A percentile compares a stretch with the other conserved stretches of the same genome.
Conservation (phyloP, 2,888 invertebrate species). For the Rhagium mordax region DNA sequence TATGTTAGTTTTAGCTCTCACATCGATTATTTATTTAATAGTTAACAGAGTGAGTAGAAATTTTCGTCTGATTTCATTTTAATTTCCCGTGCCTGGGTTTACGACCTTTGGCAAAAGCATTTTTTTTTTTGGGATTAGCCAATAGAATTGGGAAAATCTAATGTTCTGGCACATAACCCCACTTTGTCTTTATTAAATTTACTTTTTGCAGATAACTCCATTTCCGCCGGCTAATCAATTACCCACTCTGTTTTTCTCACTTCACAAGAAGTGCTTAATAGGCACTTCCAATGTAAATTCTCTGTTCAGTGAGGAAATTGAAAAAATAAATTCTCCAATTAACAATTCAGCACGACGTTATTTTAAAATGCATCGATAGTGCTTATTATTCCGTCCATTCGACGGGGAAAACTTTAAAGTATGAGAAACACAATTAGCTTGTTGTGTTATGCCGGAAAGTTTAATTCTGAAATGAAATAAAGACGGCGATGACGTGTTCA, state of each 20-base stretch:
- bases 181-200: background rate
- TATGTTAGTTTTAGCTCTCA: no score
- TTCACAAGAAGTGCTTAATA: constrained; percentile 36
- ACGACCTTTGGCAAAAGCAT: no score
- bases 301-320: constrained; percentile 46
- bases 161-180: background rate
- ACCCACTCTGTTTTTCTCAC: constrained; percentile 7
- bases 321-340: constrained; percentile 47
- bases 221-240: constrained; percentile 37
- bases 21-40: no score
- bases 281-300: constrained; percentile 48
- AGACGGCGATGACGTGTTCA: constrained; percentile 22
- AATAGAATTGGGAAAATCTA: no score
- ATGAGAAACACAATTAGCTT: constrained; percentile 35
- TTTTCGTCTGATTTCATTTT: no score
- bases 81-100: no score
- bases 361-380: constrained; percentile 30
- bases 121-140: no score
- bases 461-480: constrained; percentile 17
- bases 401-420: constrained; percentile 31
- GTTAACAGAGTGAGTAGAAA: no score
- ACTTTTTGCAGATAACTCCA: background rate
- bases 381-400: constrained; percentile 43
- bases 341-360: constrained; percentile 41
- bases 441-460: constrained; percentile 23